phyloP scores from a whole-genome alignment of 2,797 vertebrate genomes.

The Pseudotriccus pelzelni region DNA sequence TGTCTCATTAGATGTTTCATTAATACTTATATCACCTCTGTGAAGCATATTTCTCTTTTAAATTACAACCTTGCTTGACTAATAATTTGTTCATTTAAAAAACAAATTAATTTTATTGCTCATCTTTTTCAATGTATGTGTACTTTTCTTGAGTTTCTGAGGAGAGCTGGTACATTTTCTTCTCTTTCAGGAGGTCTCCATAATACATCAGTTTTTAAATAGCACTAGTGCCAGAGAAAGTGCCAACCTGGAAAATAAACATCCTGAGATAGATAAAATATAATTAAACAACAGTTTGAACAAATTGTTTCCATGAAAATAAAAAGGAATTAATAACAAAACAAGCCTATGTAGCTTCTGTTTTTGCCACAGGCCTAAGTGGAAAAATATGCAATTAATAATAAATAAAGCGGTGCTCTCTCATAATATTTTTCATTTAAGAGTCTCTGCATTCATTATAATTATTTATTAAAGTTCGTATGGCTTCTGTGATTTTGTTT shows the following conservation, averaged over 20 bases:
- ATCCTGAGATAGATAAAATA: background rate
- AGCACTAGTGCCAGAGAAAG: background rate
- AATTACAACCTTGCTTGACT: background rate
- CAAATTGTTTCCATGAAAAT: background rate
- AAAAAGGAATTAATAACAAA: background rate
- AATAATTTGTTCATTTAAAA: background rate
- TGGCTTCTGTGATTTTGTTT: background rate
- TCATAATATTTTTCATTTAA: background rate
- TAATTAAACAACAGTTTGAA: background rate
- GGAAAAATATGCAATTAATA: background rate
- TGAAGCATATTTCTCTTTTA: background rate
- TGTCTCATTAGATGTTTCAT: background rate
- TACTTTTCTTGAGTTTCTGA: background rate
- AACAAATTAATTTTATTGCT: background rate
- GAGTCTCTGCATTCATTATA: background rate
- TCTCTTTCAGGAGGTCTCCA: background rate
- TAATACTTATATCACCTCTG: background rate
- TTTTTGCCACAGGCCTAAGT: background rate
- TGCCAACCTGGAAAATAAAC: background rate
- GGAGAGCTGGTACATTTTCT: background rate
- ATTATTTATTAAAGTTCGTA: background rate
- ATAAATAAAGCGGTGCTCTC: background rate
- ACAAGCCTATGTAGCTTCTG: background rate
- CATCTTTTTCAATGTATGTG: background rate
- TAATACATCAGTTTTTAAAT: background rate